A percentile compares a stretch with the other conserved stretches of the same genome.
Evolutionary conservation across 1,140 invertebrate genomes (phyloP).

Genomic region (Lerema accius): DNA sequence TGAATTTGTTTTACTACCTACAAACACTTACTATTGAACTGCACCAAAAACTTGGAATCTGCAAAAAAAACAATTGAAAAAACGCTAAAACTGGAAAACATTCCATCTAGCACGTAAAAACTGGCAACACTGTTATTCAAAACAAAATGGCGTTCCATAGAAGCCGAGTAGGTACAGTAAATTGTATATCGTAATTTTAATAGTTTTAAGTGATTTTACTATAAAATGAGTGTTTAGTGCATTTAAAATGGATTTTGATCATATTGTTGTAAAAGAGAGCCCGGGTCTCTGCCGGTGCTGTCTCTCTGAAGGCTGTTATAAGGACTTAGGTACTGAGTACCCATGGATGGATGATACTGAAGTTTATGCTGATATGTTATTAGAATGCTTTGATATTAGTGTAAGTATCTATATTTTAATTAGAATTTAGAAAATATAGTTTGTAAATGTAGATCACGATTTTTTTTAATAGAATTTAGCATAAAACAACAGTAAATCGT

Average conservation of each 20-base stretch:
- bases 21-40: too few species aligned
- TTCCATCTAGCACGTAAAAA: too few species aligned
- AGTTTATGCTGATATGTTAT: conserved; percentile 75
- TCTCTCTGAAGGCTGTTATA: conserved; percentile 76
- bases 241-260: conserved; percentile 68
- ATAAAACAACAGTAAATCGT: too few species aligned
- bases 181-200: conserved; percentile 2
- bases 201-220: conserved; percentile 32
- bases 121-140: neutral
- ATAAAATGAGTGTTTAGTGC: conserved; percentile 27
- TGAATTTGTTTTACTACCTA: too few species aligned
- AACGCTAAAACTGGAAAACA: too few species aligned
- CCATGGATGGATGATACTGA: conserved; percentile 74
- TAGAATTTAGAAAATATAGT: too few species aligned
- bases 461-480: too few species aligned
- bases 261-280: conserved; percentile 72
- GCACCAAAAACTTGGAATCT: too few species aligned
- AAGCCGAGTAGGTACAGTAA: conserved; percentile 6
- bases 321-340: conserved; percentile 69
- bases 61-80: too few species aligned
- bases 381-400: conserved; percentile 77
- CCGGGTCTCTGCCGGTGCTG: conserved; percentile 76
- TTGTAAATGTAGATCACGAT: too few species aligned
- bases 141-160: conserved; percentile 47
- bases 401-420: conserved; percentile 65